A percentile compares a stretch with the other conserved stretches of the same genome.
phyloP scores from a whole-genome alignment of 1,140 invertebrate genomes.

The Trichogramma pretiosum region DNA sequence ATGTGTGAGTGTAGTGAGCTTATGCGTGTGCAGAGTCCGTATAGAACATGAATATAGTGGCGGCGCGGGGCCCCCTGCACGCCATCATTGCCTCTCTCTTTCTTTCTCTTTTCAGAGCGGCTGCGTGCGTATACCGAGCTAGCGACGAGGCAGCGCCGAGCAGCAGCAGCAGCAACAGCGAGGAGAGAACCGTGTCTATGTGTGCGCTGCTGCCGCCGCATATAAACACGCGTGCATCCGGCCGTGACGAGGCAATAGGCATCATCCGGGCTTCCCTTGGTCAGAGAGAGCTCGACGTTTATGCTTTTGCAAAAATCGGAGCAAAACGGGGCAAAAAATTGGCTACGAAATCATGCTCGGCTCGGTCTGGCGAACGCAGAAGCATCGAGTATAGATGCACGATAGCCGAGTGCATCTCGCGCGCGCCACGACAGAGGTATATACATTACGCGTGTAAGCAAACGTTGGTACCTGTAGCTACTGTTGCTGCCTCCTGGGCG shows the following conservation, averaged over 20 bases:
- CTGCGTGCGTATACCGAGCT: slow-evolving; percentile 34
- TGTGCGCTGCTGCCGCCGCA: too few species aligned
- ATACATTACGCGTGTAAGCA: neutral
- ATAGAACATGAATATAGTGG: slow-evolving; percentile 18
- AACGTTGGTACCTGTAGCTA: slow-evolving; percentile 11
- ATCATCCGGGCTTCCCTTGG: too few species aligned
- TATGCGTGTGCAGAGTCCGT: slow-evolving; percentile 13
- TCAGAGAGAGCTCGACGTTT: neutral
- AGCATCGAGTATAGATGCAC: too few species aligned
- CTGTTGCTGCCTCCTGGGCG: slow-evolving; percentile 8
- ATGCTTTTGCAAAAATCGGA: neutral
- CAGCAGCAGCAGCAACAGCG: slow-evolving; percentile 14
- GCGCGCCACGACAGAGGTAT: neutral
- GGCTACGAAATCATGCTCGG: too few species aligned
- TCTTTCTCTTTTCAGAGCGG: too few species aligned
- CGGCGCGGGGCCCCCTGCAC: slow-evolving; percentile 21
- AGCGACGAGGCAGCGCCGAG: neutral
- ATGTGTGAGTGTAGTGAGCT: slow-evolving; percentile 2
- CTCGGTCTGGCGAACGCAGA: too few species aligned
- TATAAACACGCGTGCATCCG: slow-evolving; percentile 37
- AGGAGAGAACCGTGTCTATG: too few species aligned
- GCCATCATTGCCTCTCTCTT: slow-evolving; percentile 18
- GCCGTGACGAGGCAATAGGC: too few species aligned
- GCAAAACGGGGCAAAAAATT: too few species aligned
- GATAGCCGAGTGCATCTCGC: too few species aligned